Conservation (phyloP, 2,113 vertebrate species). For the Nothoprocta pentlandii region DNA sequence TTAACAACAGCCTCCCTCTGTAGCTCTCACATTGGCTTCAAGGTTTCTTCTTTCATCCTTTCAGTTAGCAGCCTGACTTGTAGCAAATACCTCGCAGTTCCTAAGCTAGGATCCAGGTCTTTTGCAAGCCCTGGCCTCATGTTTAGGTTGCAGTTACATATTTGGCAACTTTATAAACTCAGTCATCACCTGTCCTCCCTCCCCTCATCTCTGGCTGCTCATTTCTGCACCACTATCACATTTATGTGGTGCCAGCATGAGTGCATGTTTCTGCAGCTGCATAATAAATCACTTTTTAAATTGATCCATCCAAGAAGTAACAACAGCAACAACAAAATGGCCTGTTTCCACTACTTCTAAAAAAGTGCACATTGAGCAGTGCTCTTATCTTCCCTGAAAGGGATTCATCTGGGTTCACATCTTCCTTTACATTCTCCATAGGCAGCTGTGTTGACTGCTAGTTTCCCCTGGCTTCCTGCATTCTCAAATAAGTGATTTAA, state of each 20-base stretch:
- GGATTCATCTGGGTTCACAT: neutral
- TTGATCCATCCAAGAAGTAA: neutral
- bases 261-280: neutral
- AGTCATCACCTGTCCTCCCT: neutral
- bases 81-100: neutral
- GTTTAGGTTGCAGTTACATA: neutral
- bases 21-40: neutral
- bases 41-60: neutral
- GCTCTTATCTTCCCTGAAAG: neutral
- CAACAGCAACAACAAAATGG: neutral
- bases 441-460: neutral
- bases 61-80: neutral
- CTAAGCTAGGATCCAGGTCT: neutral
- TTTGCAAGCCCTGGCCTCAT: neutral
- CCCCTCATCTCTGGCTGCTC: neutral
- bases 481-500: neutral
- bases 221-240: fast-evolving
- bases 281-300: neutral
- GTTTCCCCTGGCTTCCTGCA: neutral
- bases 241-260: neutral
- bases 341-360: neutral
- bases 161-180: neutral
- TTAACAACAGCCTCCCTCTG: fast-evolving
- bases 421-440: neutral
- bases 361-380: neutral